Conservation (phyloP, 2,888 invertebrate genomes). For the Hecatera dysodea region DNA sequence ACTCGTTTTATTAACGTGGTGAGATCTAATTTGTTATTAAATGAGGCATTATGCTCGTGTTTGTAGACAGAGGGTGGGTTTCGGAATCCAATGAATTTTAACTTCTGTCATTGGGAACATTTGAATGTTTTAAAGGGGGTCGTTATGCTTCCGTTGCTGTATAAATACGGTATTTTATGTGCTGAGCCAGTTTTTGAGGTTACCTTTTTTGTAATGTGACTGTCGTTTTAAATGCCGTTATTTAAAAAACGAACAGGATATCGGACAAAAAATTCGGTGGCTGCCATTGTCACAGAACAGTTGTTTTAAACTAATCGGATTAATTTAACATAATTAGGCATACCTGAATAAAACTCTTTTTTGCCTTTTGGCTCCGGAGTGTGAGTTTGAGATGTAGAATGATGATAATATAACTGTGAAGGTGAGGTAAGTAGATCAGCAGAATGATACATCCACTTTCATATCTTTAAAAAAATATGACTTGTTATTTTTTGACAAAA, state of each 20-base stretch:
- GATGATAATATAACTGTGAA: too few relatives aligned
- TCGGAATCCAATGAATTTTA: constrained; percentile 87
- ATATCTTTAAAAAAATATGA: too few relatives aligned
- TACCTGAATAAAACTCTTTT: not conserved
- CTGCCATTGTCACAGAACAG: constrained; percentile 27
- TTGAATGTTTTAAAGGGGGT: constrained; percentile 83
- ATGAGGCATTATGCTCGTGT: constrained; percentile 86
- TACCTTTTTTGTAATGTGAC: constrained; percentile 40
- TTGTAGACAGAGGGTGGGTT: constrained; percentile 80
- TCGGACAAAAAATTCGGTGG: constrained; percentile 37
- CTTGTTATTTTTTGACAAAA: too few relatives aligned
- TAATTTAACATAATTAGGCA: constrained; percentile 23
- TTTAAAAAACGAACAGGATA: constrained; percentile 63
- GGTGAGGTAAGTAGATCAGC: too few relatives aligned
- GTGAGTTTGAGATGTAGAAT: too few relatives aligned
- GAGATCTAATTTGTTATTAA: constrained; percentile 89
- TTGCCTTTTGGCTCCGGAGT: not conserved
- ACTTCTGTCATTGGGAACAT: constrained; percentile 80
- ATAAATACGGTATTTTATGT: constrained; percentile 65
- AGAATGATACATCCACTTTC: too few relatives aligned
- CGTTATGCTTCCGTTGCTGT: constrained; percentile 75
- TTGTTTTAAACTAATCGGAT: constrained; percentile 44
- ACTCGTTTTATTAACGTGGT: constrained; percentile 77
- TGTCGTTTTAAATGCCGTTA: constrained; percentile 55
- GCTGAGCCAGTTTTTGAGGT: constrained; percentile 49